phyloP scores from a whole-genome alignment of 2,888 invertebrate species.

The Bellardia bayeri region DNA sequence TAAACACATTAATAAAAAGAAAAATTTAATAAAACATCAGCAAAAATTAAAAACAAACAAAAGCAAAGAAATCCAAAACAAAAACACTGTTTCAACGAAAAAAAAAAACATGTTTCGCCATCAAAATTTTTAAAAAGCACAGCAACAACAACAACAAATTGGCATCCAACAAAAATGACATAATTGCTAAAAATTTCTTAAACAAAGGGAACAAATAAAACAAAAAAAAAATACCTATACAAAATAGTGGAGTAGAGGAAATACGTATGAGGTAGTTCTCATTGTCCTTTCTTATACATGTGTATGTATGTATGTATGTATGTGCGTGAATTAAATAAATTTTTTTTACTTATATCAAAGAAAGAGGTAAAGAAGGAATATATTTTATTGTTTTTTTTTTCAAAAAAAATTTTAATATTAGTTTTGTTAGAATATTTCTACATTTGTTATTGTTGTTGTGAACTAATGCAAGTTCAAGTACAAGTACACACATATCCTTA shows the following conservation, averaged over 20 bases:
- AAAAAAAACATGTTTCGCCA: constrained; percentile 40
- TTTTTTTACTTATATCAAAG: constrained; percentile 38
- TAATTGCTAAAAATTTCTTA: constrained; percentile 65
- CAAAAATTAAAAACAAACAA: constrained; percentile 35
- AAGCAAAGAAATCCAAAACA: not conserved
- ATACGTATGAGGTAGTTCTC: constrained; percentile 14
- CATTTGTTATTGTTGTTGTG: constrained; percentile 33
- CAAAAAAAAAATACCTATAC: constrained; percentile 25
- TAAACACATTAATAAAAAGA: not conserved
- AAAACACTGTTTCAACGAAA: not conserved
- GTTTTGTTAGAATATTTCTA: constrained; percentile 41
- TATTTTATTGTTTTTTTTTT: constrained; percentile 26
- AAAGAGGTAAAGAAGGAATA: constrained; percentile 9
- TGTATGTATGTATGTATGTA: not conserved
- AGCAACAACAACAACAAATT: constrained; percentile 4
- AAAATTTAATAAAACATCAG: not conserved
- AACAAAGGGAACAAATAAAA: constrained; percentile 11
- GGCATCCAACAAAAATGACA: constrained; percentile 52
- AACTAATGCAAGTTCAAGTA: constrained; percentile 66
- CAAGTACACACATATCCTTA: constrained; percentile 8
- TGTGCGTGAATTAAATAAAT: constrained; percentile 20
- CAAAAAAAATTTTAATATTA: constrained; percentile 51
- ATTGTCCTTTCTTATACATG: constrained; percentile 14
- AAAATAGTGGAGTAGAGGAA: constrained; percentile 14
- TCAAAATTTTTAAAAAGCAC: constrained; percentile 34